Evolutionary conservation across 2,888 invertebrate species (phyloP), one percentile per base, ranked within the genome.

Genomic region (Lampropteryx suffumata): DNA sequence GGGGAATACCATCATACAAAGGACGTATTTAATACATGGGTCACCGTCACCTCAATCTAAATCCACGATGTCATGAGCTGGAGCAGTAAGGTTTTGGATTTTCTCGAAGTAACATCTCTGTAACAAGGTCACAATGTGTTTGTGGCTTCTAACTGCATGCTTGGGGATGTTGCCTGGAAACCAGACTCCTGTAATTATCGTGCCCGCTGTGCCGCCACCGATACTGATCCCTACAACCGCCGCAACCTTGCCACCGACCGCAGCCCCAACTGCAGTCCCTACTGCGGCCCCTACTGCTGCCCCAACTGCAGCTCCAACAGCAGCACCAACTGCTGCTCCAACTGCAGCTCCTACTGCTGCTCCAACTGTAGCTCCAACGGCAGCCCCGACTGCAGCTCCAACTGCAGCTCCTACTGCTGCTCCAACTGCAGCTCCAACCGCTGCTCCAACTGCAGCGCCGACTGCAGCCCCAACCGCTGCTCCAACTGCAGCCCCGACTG

Each of bases 101-200:
- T 50, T 30, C 30, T 42, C 21, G 26, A 34, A 57, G 55, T 36
- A 40, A 57, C 54, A 51, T 7, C 53, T 43, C 32, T 26, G 26
- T 30, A n/a, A 36, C 14, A 26, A 11, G 7, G 51, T 69, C 72
- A 64, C 63, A 61, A 91, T 91, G 91, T 91, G 90, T 73, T 64
- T 90, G 63, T 91, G 91, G 91, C 71, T 91, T 53, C 61, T 91
- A 51, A 89, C 90, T 17, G 88, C 90, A 33, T 91, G 91, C 58
- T 73, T 91, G 59, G 90, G 90, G 51, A 65, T 90, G 50, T 59
- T 86, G 55, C 88, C 87, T 9, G 50, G 77, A 26, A 82, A 76
- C 49, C 82, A 81, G 0, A 57, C 73, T 12, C 76, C 76, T 27
- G 11, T 49, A 12, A 48, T 53, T 8, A 13, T 53, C n/a, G 62